A percentile compares a stretch with the other conserved stretches of the same genome.
Evolutionary conservation across 1,140 invertebrate genomes (phyloP).

Genomic region (Drosophila fuyamai): DNA sequence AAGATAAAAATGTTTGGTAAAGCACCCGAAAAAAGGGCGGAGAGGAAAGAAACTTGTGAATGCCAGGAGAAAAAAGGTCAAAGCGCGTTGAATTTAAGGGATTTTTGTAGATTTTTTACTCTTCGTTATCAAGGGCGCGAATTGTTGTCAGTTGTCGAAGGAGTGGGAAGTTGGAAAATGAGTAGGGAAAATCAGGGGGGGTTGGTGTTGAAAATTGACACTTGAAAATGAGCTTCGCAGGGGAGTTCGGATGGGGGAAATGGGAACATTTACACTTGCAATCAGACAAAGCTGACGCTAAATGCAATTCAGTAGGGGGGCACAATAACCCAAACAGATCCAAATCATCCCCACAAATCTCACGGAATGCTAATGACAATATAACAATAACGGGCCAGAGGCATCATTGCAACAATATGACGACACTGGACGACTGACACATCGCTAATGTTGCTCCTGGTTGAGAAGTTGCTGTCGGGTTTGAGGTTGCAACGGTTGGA

Average conservation of each 20-base stretch:
- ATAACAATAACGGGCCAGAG: slow-evolving; percentile 70
- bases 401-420: slow-evolving; percentile 72
- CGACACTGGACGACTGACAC: slow-evolving; percentile 54
- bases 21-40: slow-evolving; percentile 15
- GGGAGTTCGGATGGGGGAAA: slow-evolving; percentile 1
- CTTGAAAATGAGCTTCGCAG: slow-evolving; percentile 64
- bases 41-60: slow-evolving; percentile 62
- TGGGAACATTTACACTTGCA: slow-evolving; percentile 48
- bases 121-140: slow-evolving; percentile 41
- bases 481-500: slow-evolving; percentile 40
- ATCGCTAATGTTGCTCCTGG: slow-evolving; percentile 61
- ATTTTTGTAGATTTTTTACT: slow-evolving; percentile 55
- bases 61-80: slow-evolving; percentile 67
- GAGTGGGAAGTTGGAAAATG: slow-evolving; percentile 4
- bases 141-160: slow-evolving; percentile 36
- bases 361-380: slow-evolving; percentile 68
- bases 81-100: slow-evolving; percentile 73
- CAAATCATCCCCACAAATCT: slow-evolving; percentile 14
- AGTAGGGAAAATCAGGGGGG: slow-evolving; percentile 25
- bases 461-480: slow-evolving; percentile 23
- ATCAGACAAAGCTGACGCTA: slow-evolving; percentile 70
- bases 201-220: slow-evolving; percentile 81
- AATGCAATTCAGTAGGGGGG: slow-evolving; percentile 40
- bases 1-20: slow-evolving; percentile 67
- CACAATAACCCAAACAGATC: neutral